Evolutionary conservation across 2,888 invertebrate genomes (phyloP), one percentile per base, ranked within the genome.

Genomic region (Rotaria magnacalcarata): DNA sequence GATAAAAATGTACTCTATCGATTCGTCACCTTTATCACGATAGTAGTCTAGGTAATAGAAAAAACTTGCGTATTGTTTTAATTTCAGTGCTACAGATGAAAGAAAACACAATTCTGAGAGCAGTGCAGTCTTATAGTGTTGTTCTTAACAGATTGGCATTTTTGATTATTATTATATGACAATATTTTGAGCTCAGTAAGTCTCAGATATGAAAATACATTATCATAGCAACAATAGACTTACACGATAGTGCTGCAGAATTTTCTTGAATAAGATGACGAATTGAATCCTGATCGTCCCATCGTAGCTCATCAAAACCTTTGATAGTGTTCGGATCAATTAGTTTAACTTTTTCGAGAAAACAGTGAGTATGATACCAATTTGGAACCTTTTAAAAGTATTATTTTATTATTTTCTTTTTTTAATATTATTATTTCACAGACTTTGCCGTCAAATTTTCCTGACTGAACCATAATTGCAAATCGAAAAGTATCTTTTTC

Each of bases 341-440:
- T 0, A 95, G 95, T 4, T 94, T 93, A 88, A 95, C 94, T 89
- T 95, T 94, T 34, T 92, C 91, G 90, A 96, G 97, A 90, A 97
- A 96, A 90, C 97, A 97, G 1, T 92, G 92, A 87, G 93, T 93
- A 92, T 97, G 97, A 90, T 94, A 95, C 97, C 97, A 97, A 89
- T 94, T 94, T 0, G 96, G 93, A 88, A 90, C 89, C 90, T 91
- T 74, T 47, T 85, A 85, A 85, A 19, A 85, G 75, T 10, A 16
- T 67, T 41, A 4, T 54, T 21, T 19, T 54, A 54, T 21, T 21
- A 34, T 34, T 67, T 27, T 14, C 11, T 67, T 27, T 14, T 67
- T 34, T 19, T 7, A 56, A 56, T 24, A 7, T 24, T 56, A 56
- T 67, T 34, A 34, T 19, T 16, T 19, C 19, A 67, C 67, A 67